A percentile compares a stretch with the other conserved stretches of the same genome.
These are phyloP conservation scores for Sebastes alutus DNA, from an alignment of 2,797 vertebrate species.

Conservation along the genomic window DNA sequence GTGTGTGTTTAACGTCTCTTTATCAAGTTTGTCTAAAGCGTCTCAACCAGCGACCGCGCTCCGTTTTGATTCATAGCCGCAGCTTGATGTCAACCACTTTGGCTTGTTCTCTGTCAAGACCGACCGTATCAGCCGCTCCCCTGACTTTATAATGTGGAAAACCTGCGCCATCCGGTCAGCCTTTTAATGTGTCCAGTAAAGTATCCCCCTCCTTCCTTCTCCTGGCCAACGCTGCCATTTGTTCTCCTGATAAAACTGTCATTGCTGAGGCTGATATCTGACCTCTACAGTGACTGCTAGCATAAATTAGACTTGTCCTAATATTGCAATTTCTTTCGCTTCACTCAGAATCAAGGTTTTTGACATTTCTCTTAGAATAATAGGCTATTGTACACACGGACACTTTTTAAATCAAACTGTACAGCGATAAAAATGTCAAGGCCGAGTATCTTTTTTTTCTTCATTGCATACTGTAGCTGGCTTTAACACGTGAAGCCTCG, in stretches of 20 bases:
- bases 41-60: constrained; percentile 16
- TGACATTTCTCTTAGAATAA: constrained; percentile 83
- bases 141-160: constrained; percentile 71
- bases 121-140: constrained; percentile 66
- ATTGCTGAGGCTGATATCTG: constrained; percentile 79
- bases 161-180: constrained; percentile 63
- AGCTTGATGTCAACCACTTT: constrained; percentile 64
- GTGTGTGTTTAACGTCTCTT: constrained; percentile 50
- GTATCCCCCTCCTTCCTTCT: constrained; percentile 64
- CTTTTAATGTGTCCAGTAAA: constrained; percentile 76
- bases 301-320: constrained; percentile 84
- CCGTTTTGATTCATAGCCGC: constrained; percentile 62
- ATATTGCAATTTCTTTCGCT: constrained; percentile 80
- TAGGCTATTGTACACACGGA: constrained; percentile 75
- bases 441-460: constrained; percentile 45
- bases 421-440: constrained; percentile 79
- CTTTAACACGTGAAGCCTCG: constrained; percentile 48
- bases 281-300: constrained; percentile 78
- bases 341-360: constrained; percentile 83
- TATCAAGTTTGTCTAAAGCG: constrained; percentile 57
- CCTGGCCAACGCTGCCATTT: constrained; percentile 76
- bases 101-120: constrained; percentile 70
- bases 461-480: constrained; percentile 27
- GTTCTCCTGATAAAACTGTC: constrained; percentile 86
- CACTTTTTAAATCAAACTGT: constrained; percentile 80